Percentiles rank a stretch among this genome's conserved stretches.
phyloP scores from a whole-genome alignment of 2,888 invertebrate genomes.

The Ischnura elegans region DNA sequence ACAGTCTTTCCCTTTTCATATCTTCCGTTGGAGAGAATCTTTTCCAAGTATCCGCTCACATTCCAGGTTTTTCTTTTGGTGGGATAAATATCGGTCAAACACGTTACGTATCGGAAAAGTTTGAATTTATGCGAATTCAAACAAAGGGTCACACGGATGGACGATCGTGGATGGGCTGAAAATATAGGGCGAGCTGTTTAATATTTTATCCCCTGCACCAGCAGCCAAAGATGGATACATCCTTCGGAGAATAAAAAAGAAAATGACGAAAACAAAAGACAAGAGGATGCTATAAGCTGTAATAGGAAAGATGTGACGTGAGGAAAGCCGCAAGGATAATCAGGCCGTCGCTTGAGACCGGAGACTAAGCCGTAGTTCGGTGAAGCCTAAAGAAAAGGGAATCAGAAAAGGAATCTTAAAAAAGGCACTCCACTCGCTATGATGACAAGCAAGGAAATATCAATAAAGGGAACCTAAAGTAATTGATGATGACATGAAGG shows the following conservation, averaged over 20 bases:
- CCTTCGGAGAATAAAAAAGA: background rate
- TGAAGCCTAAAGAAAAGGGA: too few relatives aligned
- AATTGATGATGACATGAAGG: too few relatives aligned
- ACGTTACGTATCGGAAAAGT: background rate
- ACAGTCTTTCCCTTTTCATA: background rate
- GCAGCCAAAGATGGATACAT: background rate
- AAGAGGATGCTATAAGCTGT: background rate
- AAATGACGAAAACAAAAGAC: background rate
- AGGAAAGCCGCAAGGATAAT: too few relatives aligned
- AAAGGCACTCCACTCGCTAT: too few relatives aligned
- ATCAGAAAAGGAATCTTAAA: too few relatives aligned
- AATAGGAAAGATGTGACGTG: too few relatives aligned
- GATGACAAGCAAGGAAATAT: too few relatives aligned
- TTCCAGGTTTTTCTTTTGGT: background rate
- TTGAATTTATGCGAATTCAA: background rate
- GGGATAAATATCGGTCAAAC: background rate
- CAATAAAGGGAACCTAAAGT: too few relatives aligned
- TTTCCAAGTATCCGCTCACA: background rate
- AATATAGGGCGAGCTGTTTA: background rate
- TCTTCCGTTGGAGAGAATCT: background rate
- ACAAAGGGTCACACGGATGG: background rate
- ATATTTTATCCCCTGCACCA: background rate
- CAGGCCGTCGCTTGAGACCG: background rate
- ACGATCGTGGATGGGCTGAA: background rate
- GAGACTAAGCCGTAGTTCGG: too few relatives aligned